phyloP scores from a whole-genome alignment of 1,140 invertebrate species.

The Drusus annulatus region DNA sequence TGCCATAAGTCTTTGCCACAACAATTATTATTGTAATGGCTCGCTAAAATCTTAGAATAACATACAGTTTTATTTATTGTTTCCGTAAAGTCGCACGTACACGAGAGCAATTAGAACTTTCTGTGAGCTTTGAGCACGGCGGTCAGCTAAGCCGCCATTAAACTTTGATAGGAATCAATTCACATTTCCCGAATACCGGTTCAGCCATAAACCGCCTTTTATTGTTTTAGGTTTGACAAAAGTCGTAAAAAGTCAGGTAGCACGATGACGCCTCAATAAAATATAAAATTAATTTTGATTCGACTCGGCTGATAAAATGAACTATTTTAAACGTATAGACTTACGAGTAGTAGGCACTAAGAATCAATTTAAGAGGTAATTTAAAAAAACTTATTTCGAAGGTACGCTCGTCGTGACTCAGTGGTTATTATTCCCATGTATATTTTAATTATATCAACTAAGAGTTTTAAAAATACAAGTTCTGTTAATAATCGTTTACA shows the following conservation, averaged over 20 bases:
- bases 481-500: too few species aligned
- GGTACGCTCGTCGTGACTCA: too few species aligned
- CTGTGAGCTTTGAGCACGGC: too few species aligned
- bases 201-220: constrained; percentile 56
- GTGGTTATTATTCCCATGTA: too few species aligned
- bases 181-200: constrained; percentile 55
- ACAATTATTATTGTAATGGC: too few species aligned
- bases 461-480: too few species aligned
- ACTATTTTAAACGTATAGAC: too few species aligned
- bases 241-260: constrained; percentile 58
- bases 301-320: constrained; percentile 42
- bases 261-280: constrained; percentile 54
- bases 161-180: constrained; percentile 57
- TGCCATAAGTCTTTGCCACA: too few species aligned
- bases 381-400: too few species aligned
- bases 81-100: constrained; percentile 29
- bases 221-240: constrained; percentile 59
- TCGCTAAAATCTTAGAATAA: background rate
- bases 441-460: too few species aligned
- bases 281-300: constrained; percentile 57
- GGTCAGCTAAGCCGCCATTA: constrained; percentile 42
- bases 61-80: background rate
- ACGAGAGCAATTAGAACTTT: constrained; percentile 56
- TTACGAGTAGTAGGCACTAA: too few species aligned
- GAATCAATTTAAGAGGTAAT: too few species aligned